These are phyloP conservation scores for Sus scrofa DNA, from an alignment of 2,113 vertebrate species.

Conservation along the genomic window T2T-Sscrofa CM000821.6:48875001-48875500, in stretches of 20 bases:
- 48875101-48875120: neutral
- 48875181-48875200: neutral
- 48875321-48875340: neutral
- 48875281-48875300: neutral
- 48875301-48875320: neutral
- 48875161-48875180: neutral
- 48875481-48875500: neutral
- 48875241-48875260: neutral
- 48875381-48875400: neutral
- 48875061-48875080: constrained; percentile 39
- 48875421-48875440: neutral
- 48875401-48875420: neutral
- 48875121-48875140: neutral
- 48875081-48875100: neutral
- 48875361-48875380: neutral
- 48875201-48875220: neutral
- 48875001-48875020: neutral
- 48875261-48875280: neutral
- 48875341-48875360: neutral
- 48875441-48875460: neutral
- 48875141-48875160: neutral
- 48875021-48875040: neutral
- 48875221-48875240: neutral
- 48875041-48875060: neutral
- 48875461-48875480: neutral